These are phyloP conservation scores for Aleiodes sp. DNA, from an alignment of 1,140 invertebrate genomes.

Conservation along the genomic window DNA sequence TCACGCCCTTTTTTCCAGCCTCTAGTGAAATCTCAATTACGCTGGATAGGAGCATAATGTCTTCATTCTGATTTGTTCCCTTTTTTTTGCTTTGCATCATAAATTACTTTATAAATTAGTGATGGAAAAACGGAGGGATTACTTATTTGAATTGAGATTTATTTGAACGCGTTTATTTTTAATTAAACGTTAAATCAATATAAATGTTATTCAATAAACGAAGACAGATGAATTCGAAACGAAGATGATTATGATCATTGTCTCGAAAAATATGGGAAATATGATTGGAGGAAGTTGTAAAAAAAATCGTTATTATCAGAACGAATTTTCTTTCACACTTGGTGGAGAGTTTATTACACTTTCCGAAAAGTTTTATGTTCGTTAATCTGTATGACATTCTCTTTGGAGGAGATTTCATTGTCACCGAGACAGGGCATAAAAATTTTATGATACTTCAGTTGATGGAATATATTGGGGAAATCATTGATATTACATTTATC, in stretches of 20 bases:
- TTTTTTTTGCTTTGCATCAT: not conserved
- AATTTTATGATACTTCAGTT: slow-evolving; percentile 36
- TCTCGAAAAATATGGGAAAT: not conserved
- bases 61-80: not conserved
- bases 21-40: slow-evolving; percentile 15
- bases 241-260: no score
- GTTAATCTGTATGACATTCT: slow-evolving; percentile 48
- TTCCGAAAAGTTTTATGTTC: slow-evolving; percentile 47
- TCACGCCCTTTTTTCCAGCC: slow-evolving; percentile 5
- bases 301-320: not conserved
- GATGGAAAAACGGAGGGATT: slow-evolving; percentile 14
- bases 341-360: slow-evolving; percentile 20
- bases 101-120: not conserved
- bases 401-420: slow-evolving; percentile 41
- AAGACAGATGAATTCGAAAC: no score
- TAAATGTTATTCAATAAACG: no score
- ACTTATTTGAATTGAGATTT: no score
- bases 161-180: no score
- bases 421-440: slow-evolving; percentile 32
- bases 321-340: not conserved
- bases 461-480: not conserved
- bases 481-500: not conserved
- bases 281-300: not conserved
- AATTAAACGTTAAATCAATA: no score
- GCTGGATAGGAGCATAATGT: not conserved